phyloP scores from a whole-genome alignment of 2,113 vertebrate genomes.

The Oostethus manadensis region DNA sequence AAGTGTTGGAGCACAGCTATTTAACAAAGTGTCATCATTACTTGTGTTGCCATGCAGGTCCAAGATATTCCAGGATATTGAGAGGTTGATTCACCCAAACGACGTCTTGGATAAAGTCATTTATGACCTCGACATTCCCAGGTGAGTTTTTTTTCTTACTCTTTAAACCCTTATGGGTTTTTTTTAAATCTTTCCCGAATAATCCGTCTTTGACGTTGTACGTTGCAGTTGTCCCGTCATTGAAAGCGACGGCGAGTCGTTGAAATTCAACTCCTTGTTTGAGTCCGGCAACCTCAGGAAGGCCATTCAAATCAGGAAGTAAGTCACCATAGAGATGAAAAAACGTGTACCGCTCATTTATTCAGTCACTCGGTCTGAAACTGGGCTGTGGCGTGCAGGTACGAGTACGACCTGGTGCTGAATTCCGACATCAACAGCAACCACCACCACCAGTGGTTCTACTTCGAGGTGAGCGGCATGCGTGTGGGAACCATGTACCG shows the following conservation, averaged over 20 bases:
- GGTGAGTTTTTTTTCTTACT: slow-evolving; percentile 68
- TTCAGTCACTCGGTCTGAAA: no score
- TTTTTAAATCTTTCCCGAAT: background rate
- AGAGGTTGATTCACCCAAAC: slow-evolving; percentile 92
- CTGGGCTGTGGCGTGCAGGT: slow-evolving; percentile 60
- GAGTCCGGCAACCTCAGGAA: slow-evolving; percentile 97
- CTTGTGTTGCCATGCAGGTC: slow-evolving; percentile 70
- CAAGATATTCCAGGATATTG: slow-evolving; percentile 97
- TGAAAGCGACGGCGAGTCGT: slow-evolving; percentile 79
- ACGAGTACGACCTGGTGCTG: slow-evolving; percentile 94
- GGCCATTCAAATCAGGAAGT: slow-evolving; percentile 96
- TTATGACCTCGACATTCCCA: slow-evolving; percentile 88
- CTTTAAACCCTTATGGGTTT: background rate
- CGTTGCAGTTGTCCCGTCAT: slow-evolving; percentile 73
- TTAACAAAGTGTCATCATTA: slow-evolving; percentile 6
- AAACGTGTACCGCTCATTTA: background rate
- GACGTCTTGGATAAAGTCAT: slow-evolving; percentile 93
- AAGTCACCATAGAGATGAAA: slow-evolving; percentile 47
- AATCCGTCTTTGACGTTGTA: slow-evolving; percentile 10
- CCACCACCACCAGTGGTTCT: slow-evolving; percentile 99
- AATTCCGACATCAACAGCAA: slow-evolving; percentile 99
- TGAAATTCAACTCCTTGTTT: slow-evolving; percentile 98
- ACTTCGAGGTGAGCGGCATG: slow-evolving; percentile 98
- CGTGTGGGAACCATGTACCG: slow-evolving; percentile 80
- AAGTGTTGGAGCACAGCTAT: no score